These are phyloP conservation scores for Cactoblastis cactorum DNA, from an alignment of 2,888 invertebrate genomes.

Conservation along the genomic window DNA sequence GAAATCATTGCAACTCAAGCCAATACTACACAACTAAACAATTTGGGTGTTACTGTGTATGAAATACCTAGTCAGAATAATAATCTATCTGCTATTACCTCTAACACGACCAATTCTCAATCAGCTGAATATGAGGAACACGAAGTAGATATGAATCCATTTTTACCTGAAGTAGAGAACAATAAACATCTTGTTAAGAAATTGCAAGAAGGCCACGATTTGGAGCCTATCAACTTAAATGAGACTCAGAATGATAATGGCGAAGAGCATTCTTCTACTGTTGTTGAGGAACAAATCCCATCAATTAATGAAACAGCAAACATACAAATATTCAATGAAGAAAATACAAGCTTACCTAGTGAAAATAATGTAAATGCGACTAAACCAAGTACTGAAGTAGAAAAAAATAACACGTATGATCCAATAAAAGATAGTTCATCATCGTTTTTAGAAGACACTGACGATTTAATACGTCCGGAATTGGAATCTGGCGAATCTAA, in stretches of 20 bases:
- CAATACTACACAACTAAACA: conserved; percentile 47
- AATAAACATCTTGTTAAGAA: conserved; percentile 80
- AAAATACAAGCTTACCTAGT: conserved; percentile 22
- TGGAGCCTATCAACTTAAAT: conserved; percentile 60
- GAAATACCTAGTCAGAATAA: conserved; percentile 56
- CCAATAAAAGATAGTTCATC: conserved; percentile 40
- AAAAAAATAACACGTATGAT: conserved; percentile 20
- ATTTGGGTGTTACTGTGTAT: conserved; percentile 67
- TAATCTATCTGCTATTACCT: conserved; percentile 39
- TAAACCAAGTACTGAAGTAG: conserved; percentile 25
- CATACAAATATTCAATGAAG: conserved; percentile 19
- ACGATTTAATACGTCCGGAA: conserved; percentile 45
- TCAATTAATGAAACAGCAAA: conserved; percentile 18
- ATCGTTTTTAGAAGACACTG: conserved; percentile 63
- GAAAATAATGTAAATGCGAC: conserved; percentile 32
- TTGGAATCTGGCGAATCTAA: conserved; percentile 25
- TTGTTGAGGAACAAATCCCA: conserved; percentile 25
- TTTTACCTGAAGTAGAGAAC: conserved; percentile 82
- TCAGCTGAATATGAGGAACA: conserved; percentile 61
- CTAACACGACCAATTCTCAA: conserved; percentile 43
- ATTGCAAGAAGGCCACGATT: conserved; percentile 77
- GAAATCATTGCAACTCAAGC: conserved; percentile 19
- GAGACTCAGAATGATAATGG: conserved; percentile 66
- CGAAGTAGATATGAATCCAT: conserved; percentile 82
- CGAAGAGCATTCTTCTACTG: conserved; percentile 44